These are phyloP conservation scores for Chlorops oryzae DNA, from an alignment of 1,140 invertebrate species.

Conservation along the genomic window DNA sequence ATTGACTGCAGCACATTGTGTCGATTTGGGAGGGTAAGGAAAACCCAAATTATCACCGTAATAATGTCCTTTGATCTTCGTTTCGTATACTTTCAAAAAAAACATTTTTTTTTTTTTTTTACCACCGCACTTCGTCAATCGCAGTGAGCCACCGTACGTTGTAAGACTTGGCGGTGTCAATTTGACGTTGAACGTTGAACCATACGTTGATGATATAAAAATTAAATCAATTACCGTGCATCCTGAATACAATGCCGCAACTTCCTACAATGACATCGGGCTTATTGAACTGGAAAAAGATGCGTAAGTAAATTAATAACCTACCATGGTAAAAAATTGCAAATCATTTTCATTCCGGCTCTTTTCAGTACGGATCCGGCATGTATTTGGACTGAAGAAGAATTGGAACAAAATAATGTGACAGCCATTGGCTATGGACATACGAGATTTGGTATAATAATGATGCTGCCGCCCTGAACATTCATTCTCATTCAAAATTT, in stretches of 20 bases:
- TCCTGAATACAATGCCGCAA: slow-evolving; percentile 24
- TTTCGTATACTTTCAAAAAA: not conserved
- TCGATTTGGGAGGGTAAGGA: slow-evolving; percentile 32
- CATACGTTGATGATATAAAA: slow-evolving; percentile 14
- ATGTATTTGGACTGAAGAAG: slow-evolving; percentile 19
- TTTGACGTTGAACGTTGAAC: slow-evolving; percentile 20
- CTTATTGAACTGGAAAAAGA: slow-evolving; percentile 27
- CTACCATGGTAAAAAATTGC: too few species aligned
- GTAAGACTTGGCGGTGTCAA: slow-evolving; percentile 39
- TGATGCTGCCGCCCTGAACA: too few species aligned
- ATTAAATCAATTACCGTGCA: slow-evolving; percentile 26
- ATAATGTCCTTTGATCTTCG: not conserved
- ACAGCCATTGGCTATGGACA: slow-evolving; percentile 36
- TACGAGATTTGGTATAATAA: slow-evolving; percentile 22
- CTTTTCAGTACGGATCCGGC: slow-evolving; percentile 8
- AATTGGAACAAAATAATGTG: slow-evolving; percentile 14
- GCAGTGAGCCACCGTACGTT: slow-evolving; percentile 22
- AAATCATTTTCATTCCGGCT: too few species aligned
- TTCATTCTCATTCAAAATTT: too few species aligned
- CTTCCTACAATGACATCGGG: slow-evolving; percentile 37
- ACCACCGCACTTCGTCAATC: too few species aligned
- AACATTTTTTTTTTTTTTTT: not conserved
- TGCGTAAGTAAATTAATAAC: slow-evolving; percentile 6
- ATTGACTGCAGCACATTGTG: slow-evolving; percentile 46
- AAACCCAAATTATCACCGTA: not conserved